Base-by-base conservation (phyloP, 2,888 invertebrate genomes). In the Adelphocoris suturalis region DNA sequence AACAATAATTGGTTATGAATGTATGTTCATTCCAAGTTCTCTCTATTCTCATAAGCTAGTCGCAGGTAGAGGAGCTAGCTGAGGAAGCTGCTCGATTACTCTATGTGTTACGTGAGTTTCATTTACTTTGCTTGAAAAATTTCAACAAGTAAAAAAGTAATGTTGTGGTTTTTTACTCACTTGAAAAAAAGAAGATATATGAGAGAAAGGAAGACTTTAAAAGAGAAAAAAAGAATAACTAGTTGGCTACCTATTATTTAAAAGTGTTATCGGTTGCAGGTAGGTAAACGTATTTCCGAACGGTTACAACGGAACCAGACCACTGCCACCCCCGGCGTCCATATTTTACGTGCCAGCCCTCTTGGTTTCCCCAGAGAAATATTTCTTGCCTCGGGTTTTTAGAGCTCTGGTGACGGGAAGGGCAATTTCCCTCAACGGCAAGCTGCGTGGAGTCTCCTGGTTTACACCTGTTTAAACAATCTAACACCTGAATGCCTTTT, bases 391-490 rank as follows among this genome's bases (percentile, higher is more conserved):
- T 23, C 52, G 52, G 16, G 19, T 68, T 68, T 68, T 23, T 23
- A 68, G 12, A 12, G 52, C 52, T 16, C 16, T 52, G 52, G 52
- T 52, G 52, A 52, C 52, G 52, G 14, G 52, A 52, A 61, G 61
- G 61, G 68, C 23, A 68, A 68, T 23, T 68, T 68, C 11, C 68
- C 68, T 13, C 68, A 7, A 19, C 52, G 52, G 52, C 16, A 11
- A 68, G 23, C 19, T 19, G 27, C 23, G 52, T 11, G 52, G 57
- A 23, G 68, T 52, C 52, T 52, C 61, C 46, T 7, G 86, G 68
- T 68, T 68, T 75, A 68, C 86, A 68, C 75, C 46, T 68, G 86
- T 86, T 86, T 75, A 75, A 86, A 86, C 86, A 57, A 68, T 68
- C 86, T 68, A 55, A 85, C 55, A 86, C 86, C 68, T 86, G 86